phyloP scores from a whole-genome alignment of 2,113 vertebrate species.

The Clarias magur region DNA sequence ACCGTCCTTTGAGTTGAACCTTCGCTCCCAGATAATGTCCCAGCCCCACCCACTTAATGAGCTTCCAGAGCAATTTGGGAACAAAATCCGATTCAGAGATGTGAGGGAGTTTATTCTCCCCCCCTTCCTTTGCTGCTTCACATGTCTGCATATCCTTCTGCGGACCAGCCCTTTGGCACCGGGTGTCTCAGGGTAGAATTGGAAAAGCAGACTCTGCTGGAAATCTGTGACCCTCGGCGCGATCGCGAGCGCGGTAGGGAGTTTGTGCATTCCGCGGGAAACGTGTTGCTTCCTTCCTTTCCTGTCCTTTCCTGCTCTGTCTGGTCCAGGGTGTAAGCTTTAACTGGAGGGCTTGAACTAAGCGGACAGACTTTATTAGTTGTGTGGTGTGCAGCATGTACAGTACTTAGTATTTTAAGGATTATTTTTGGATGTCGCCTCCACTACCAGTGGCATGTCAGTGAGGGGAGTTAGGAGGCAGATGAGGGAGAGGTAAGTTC shows the following conservation, averaged over 20 bases:
- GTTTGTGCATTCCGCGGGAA: constrained; percentile 54
- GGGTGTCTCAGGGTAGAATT: neutral
- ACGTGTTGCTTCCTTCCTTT: constrained; percentile 58
- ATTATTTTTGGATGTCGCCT: constrained; percentile 38
- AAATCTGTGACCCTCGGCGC: constrained; percentile 23
- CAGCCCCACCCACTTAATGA: constrained; percentile 39
- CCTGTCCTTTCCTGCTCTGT: constrained; percentile 43
- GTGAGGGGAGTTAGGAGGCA: constrained; percentile 59
- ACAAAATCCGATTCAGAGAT: constrained; percentile 36
- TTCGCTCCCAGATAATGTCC: constrained; percentile 18
- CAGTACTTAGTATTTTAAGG: constrained; percentile 35
- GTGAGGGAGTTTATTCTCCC: neutral
- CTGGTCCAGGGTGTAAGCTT: constrained; percentile 36
- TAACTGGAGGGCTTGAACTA: constrained; percentile 3
- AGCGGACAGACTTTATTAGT: constrained; percentile 18
- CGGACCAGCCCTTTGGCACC: constrained; percentile 2
- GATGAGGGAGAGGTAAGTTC: constrained; percentile 63
- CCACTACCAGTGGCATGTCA: constrained; percentile 46
- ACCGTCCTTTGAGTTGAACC: constrained; percentile 1
- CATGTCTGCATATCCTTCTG: constrained; percentile 18
- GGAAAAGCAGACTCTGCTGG: constrained; percentile 33
- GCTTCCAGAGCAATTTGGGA: constrained; percentile 20
- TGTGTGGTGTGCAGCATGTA: neutral
- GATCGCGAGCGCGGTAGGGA: constrained; percentile 41
- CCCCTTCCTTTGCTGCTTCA: constrained; percentile 13